Base-by-base conservation (phyloP, 2,797 vertebrate genomes). In the Phylloscopus collybita region DNA sequence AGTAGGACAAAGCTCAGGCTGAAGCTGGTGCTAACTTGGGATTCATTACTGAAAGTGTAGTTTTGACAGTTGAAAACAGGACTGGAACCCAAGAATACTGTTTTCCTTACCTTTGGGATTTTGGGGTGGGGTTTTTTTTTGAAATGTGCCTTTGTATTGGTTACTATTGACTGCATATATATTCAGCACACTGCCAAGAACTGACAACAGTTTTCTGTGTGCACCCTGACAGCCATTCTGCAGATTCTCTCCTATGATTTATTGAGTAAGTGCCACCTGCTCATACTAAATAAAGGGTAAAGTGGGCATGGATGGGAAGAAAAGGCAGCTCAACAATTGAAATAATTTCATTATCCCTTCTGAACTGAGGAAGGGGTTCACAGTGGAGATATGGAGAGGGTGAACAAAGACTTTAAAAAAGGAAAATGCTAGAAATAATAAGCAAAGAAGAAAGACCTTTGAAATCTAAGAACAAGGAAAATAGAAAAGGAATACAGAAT, bases 251-350 rank as follows among this genome's bases (percentile, higher is more conserved):
- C 65, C 79, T 70, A 19, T 40, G 57, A 85, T 72, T 85, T 94
- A 74, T 50, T 70, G 50, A 85, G 56, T 38, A 66, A 86, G 74
- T 89, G 62, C 44, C 81, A 89, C 65, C 53, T 3, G 14, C 65
- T 93, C 45, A 86, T 60, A 88, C 42, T 78, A 92, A 91, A 78
- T 85, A 94, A 87, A 91, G 69, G 64, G 47, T 64, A 45, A 73
- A 80, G 53, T 83, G 72, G 65, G 72, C 50, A 89, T 67, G 53
- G 45, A 84, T 73, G 25, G 42, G 36, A 83, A 94, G 54, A 91
- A 86, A 75, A 84, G 25, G 25, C 32, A 59, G 26, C 21, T 88
- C 69, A 60, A 22, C 40, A 75, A 16, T 23, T 81, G 64, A 47
- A 81, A 49, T 59, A 75, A 69, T 70, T 23, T 74, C 20, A 21